Evolutionary conservation across 2,888 invertebrate species (phyloP).

Genomic region (Drosophila kanekoi): DNA sequence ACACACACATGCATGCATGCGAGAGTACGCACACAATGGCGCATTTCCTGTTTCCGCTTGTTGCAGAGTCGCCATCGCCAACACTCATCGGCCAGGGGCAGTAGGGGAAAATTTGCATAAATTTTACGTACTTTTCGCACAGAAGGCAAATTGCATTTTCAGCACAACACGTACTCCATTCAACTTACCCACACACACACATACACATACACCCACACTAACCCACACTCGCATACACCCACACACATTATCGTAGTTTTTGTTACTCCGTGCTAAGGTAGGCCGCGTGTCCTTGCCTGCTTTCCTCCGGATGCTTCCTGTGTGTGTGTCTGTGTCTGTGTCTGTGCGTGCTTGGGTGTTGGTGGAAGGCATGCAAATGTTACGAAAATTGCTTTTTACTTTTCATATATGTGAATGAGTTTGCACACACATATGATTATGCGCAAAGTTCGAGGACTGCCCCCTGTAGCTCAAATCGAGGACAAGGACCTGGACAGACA

Average conservation of each 20-base stretch:
- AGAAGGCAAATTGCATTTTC: slow-evolving; percentile 79
- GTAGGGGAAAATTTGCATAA: slow-evolving; percentile 71
- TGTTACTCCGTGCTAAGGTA: slow-evolving; percentile 60
- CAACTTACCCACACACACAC: slow-evolving; percentile 50
- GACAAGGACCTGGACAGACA: slow-evolving; percentile 25
- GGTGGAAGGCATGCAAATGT: slow-evolving; percentile 80
- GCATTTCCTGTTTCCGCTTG: slow-evolving; percentile 78
- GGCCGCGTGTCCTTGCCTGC: slow-evolving; percentile 62
- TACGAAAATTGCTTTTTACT: slow-evolving; percentile 81
- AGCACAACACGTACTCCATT: slow-evolving; percentile 80
- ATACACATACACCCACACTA: slow-evolving; percentile 11
- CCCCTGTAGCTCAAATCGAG: slow-evolving; percentile 23
- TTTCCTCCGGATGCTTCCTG: slow-evolving; percentile 7
- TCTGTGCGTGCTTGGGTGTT: slow-evolving; percentile 54
- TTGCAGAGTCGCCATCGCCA: slow-evolving; percentile 54
- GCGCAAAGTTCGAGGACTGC: slow-evolving; percentile 38
- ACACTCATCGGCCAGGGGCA: slow-evolving; percentile 45
- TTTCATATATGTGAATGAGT: slow-evolving; percentile 69
- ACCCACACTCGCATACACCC: slow-evolving; percentile 4
- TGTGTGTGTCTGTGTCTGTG: slow-evolving; percentile 16
- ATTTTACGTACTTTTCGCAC: slow-evolving; percentile 79
- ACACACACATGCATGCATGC: slow-evolving; percentile 17
- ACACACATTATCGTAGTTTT: slow-evolving; percentile 58
- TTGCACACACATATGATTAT: slow-evolving; percentile 25
- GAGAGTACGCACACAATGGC: slow-evolving; percentile 59